Percentiles rank a stretch among this genome's conserved stretches.
phyloP scores from a whole-genome alignment of 2,113 vertebrate species.

The Willisornis vidua region DNA sequence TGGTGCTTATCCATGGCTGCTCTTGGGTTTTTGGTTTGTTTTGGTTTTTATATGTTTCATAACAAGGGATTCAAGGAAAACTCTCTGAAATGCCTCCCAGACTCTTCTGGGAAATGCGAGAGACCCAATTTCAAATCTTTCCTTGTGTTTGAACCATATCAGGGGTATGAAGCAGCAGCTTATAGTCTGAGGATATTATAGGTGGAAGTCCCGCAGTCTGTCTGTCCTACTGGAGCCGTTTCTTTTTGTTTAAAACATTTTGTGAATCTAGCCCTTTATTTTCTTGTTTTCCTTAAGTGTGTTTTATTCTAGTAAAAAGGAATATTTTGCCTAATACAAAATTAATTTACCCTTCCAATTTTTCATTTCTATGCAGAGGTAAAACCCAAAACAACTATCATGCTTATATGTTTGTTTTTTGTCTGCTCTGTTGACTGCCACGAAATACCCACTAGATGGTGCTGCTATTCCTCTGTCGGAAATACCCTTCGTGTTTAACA shows the following conservation, averaged over 20 bases:
- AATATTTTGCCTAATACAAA: not conserved
- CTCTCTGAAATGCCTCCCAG: not conserved
- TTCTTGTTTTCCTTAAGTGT: not conserved
- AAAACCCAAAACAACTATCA: not conserved
- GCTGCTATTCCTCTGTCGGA: conserved; percentile 15
- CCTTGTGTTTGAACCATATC: not conserved
- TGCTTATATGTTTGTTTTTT: not conserved
- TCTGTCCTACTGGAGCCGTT: not conserved
- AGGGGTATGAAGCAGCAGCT: not conserved
- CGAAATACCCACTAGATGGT: conserved; percentile 70
- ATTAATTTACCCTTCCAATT: not conserved
- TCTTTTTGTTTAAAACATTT: not conserved
- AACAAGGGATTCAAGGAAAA: not conserved
- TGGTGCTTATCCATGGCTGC: not conserved
- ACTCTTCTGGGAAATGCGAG: not conserved
- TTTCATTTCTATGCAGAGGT: not conserved
- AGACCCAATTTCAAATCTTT: not conserved
- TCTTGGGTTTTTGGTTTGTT: not conserved
- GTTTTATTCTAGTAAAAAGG: not conserved
- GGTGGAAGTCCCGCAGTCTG: not conserved
- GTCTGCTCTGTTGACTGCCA: not conserved
- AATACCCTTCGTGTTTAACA: not conserved
- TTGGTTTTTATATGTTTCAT: not conserved
- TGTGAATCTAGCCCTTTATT: not conserved
- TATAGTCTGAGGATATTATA: not conserved